Evolutionary conservation across 2,113 vertebrate species (phyloP).

Genomic region (Fulica atra): DNA sequence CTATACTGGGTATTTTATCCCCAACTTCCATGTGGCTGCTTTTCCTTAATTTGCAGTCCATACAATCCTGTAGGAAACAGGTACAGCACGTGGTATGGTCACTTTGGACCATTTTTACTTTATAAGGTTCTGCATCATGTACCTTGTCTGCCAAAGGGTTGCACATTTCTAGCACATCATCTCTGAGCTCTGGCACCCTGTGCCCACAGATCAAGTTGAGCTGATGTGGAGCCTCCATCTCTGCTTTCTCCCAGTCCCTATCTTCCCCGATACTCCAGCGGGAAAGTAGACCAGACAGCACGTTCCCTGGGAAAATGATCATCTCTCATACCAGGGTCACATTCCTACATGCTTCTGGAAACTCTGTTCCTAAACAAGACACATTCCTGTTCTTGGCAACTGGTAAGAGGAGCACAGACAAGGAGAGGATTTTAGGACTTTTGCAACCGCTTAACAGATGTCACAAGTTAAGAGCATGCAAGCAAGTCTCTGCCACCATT

Average conservation of each 20-base stretch:
- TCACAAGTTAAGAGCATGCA: neutral
- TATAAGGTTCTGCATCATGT: neutral
- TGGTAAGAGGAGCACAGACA: neutral
- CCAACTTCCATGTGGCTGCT: neutral
- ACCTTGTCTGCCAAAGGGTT: neutral
- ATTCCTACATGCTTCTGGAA: constrained; percentile 40
- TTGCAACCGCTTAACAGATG: neutral
- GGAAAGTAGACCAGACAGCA: neutral
- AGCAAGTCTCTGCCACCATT: neutral
- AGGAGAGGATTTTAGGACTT: neutral
- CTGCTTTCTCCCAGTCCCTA: neutral
- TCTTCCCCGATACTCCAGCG: neutral
- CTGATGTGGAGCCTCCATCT: neutral
- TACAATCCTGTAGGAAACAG: neutral
- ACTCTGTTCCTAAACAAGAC: constrained; percentile 50
- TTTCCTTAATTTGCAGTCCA: neutral
- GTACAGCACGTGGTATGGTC: rapidly evolving
- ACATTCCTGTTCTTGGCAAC: neutral
- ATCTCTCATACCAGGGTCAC: constrained; percentile 45
- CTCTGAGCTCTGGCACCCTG: neutral
- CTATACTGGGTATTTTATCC: neutral
- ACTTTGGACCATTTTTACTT: neutral
- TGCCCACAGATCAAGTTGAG: neutral
- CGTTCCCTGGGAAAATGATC: constrained; percentile 11
- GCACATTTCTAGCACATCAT: neutral